phyloP scores from a whole-genome alignment of 2,113 vertebrate genomes.

The Poeciliopsis prolifica region DNA sequence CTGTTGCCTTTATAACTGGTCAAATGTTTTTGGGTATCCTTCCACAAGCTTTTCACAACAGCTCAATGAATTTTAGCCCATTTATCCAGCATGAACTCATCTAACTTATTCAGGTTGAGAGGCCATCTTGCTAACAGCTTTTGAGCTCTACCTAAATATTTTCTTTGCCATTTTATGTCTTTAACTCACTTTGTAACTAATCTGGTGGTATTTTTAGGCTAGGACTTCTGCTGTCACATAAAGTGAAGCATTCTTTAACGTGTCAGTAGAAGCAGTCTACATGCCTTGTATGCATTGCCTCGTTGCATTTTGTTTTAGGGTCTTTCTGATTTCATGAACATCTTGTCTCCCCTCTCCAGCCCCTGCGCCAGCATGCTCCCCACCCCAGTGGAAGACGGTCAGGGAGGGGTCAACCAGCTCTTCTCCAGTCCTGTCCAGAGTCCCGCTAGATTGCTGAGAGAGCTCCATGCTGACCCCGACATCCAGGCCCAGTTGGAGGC shows the following conservation, averaged over 20 bases:
- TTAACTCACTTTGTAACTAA: background rate
- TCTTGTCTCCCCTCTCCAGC: conserved; percentile 56
- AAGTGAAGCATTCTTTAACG: too few species aligned
- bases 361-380: conserved; percentile 95
- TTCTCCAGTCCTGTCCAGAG: conserved; percentile 90
- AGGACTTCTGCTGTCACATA: too few species aligned
- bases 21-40: background rate
- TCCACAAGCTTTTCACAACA: background rate
- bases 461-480: conserved; percentile 88
- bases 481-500: conserved; percentile 92
- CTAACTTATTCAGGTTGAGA: background rate
- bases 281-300: background rate
- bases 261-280: too few species aligned
- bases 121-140: background rate
- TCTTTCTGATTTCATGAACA: background rate
- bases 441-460: conserved; percentile 84
- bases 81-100: background rate
- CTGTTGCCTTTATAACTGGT: background rate
- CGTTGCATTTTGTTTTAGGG: background rate
- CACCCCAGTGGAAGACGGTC: conserved; percentile 88
- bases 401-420: conserved; percentile 88
- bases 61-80: background rate
- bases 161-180: background rate
- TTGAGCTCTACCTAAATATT: background rate
- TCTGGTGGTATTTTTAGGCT: too few species aligned